These are phyloP conservation scores for Petrocephalus schoutedeni DNA, from an alignment of 2,797 vertebrate genomes.

Conservation along the genomic window DNA sequence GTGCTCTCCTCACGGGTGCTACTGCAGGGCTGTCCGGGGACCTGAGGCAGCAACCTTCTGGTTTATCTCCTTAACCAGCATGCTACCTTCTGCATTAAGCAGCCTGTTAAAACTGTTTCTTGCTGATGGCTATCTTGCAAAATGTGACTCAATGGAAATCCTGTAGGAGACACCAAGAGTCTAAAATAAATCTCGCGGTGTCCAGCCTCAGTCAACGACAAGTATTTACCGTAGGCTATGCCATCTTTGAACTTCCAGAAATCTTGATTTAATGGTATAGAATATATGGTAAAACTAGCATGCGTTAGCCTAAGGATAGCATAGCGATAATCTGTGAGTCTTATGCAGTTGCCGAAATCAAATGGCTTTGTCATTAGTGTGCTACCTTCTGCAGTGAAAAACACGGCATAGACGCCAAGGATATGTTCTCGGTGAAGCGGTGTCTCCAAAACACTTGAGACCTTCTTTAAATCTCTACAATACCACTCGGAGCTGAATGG, in stretches of 20 bases:
- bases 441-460: background rate
- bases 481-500: background rate
- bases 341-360: background rate
- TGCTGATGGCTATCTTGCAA: background rate
- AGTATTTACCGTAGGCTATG: background rate
- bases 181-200: background rate
- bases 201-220: background rate
- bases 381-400: background rate
- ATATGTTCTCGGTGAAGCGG: background rate
- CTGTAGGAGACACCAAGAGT: background rate
- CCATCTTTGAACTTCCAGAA: background rate
- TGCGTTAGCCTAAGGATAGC: background rate
- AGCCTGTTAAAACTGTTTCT: background rate
- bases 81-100: background rate
- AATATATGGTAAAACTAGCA: background rate
- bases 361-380: background rate
- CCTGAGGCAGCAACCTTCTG: background rate
- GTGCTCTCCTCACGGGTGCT: background rate
- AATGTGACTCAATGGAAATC: background rate
- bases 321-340: background rate
- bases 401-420: background rate
- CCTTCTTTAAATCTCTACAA: background rate
- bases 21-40: background rate
- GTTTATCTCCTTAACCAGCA: background rate
- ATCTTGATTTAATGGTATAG: background rate